phyloP scores from a whole-genome alignment of 1,140 invertebrate species.

The Ditylenchus dipsaci region DNA sequence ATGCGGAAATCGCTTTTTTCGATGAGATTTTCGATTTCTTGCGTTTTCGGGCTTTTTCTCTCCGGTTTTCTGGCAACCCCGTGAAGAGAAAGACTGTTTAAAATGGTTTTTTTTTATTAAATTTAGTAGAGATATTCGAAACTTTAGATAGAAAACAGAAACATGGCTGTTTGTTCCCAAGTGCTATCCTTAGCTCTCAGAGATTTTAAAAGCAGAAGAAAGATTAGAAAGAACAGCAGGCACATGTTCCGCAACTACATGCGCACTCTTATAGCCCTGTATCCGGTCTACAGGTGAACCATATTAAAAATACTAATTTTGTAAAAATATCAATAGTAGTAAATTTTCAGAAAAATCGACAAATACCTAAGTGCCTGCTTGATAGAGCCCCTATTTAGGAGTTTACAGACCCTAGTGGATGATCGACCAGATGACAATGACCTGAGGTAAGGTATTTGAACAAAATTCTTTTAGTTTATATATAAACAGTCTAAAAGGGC shows the following conservation, averaged over 20 bases:
- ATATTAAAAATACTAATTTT: too few species aligned
- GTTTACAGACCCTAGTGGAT: conserved; percentile 17
- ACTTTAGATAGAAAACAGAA: conserved; percentile 8
- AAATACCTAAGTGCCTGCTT: conserved; percentile 26
- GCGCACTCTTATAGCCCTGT: conserved; percentile 21
- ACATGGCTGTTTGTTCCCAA: conserved; percentile 27
- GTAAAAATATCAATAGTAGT: too few species aligned
- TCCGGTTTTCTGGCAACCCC: too few species aligned
- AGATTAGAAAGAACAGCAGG: conserved; percentile 22
- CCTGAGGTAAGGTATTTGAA: neutral
- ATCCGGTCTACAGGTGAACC: conserved; percentile 28
- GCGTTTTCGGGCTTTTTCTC: too few species aligned
- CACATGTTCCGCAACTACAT: conserved; percentile 29
- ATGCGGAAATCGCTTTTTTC: too few species aligned
- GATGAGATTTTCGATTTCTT: too few species aligned
- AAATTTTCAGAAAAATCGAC: conserved; percentile 21
- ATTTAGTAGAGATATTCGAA: too few species aligned
- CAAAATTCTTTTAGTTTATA: too few species aligned
- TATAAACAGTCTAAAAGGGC: too few species aligned
- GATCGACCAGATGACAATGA: conserved; percentile 26
- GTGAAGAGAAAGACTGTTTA: too few species aligned
- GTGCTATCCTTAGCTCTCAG: conserved; percentile 17
- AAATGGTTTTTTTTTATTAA: too few species aligned
- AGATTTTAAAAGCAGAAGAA: conserved; percentile 21
- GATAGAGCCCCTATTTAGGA: conserved; percentile 26